phyloP scores from a whole-genome alignment of 2,113 vertebrate genomes.

The Ramphastos sulfuratus region DNA sequence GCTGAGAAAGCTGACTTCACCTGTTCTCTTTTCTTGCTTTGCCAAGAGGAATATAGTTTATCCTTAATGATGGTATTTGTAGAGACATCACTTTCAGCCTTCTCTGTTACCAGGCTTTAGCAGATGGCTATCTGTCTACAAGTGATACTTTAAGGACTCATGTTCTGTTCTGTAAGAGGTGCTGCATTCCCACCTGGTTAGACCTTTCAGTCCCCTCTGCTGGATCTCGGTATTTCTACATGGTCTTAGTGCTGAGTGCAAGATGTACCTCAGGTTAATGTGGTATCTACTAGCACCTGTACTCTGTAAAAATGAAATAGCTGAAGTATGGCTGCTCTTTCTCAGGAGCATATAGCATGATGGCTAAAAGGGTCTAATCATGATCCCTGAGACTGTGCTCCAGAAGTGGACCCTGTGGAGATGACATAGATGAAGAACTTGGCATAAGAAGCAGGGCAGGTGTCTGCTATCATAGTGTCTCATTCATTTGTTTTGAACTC shows the following conservation, averaged over 20 bases:
- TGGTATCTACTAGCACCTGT: not conserved
- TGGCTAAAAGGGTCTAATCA: not conserved
- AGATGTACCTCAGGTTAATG: not conserved
- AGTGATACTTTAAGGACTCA: not conserved
- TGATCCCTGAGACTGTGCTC: not conserved
- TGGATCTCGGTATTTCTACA: not conserved
- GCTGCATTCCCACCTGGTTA: accelerated
- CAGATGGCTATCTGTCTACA: not conserved
- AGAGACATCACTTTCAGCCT: not conserved
- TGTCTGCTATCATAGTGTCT: not conserved
- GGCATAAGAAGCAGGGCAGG: not conserved
- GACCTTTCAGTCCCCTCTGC: not conserved
- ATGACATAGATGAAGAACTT: not conserved
- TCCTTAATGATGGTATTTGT: not conserved
- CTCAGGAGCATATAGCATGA: not conserved
- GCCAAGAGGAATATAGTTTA: not conserved
- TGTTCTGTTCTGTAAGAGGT: not conserved
- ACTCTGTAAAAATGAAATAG: not conserved
- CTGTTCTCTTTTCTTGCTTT: not conserved
- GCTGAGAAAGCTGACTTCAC: not conserved
- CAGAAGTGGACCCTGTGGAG: not conserved
- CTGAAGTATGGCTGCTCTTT: not conserved
- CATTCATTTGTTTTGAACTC: not conserved
- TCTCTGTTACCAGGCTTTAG: not conserved
- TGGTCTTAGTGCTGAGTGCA: not conserved